These are phyloP conservation scores for Lasiommata megera DNA, from an alignment of 2,888 invertebrate species.

Conservation along the genomic window DNA sequence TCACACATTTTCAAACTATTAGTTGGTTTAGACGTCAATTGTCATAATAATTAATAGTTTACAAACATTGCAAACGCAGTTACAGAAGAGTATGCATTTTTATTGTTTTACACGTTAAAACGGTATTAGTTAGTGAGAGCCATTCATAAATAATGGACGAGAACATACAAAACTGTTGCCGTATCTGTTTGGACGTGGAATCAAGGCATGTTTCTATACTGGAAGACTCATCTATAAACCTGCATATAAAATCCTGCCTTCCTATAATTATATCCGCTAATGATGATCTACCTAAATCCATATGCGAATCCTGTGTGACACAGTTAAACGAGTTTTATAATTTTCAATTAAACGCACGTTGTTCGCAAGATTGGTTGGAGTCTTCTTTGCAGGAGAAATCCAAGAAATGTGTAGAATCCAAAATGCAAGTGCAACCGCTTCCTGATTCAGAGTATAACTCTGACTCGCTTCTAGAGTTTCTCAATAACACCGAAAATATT, in stretches of 20 bases:
- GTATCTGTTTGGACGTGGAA: conserved; percentile 65
- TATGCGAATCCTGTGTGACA: conserved; percentile 65
- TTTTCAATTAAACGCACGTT: conserved; percentile 70
- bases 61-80: no score
- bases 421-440: conserved; percentile 63
- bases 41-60: no score
- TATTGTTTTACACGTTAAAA: no score
- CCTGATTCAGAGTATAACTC: conserved; percentile 76
- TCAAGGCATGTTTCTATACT: conserved; percentile 62
- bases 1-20: no score
- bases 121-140: no score
- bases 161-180: conserved; percentile 58
- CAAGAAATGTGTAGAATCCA: conserved; percentile 55
- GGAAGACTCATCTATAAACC: conserved; percentile 57
- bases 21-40: no score
- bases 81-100: no score
- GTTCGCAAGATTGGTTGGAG: conserved; percentile 72
- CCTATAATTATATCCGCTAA: conserved; percentile 50
- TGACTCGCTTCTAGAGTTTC: conserved; percentile 70
- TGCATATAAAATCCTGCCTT: conserved; percentile 69
- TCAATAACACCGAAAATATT: conserved; percentile 72
- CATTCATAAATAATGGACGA: conserved; percentile 60
- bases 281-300: conserved; percentile 62
- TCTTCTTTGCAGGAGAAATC: conserved; percentile 55
- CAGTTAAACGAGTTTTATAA: conserved; percentile 67